Evolutionary conservation across 1,140 invertebrate genomes (phyloP).

Genomic region (Cherax quadricarinatus): DNA sequence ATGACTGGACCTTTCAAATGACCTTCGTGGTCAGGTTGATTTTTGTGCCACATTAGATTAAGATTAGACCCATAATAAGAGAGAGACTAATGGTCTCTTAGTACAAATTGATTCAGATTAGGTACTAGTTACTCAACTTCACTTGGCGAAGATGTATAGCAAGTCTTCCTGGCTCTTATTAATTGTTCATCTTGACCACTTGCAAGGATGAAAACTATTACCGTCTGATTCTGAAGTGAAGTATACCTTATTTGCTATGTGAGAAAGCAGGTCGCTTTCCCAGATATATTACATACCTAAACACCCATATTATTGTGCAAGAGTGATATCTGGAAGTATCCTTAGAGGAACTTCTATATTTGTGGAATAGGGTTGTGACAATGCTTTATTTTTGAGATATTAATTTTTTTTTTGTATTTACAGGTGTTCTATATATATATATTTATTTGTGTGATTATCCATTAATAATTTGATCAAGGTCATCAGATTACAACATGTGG

Average conservation of each 20-base stretch:
- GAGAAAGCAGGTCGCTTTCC: not conserved
- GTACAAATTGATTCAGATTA: not conserved
- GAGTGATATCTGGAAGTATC: not conserved
- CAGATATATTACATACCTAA: not conserved
- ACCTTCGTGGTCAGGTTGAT: slow-evolving; percentile 3
- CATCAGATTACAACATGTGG: not conserved
- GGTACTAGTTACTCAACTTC: not conserved
- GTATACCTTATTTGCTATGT: not conserved
- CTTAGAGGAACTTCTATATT: not conserved
- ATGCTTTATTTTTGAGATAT: not conserved
- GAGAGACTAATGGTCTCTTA: not conserved
- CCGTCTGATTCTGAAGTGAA: not conserved
- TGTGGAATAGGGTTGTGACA: not conserved
- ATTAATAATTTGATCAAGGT: not conserved
- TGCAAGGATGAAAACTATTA: not conserved
- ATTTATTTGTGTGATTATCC: not conserved
- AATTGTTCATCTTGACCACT: not conserved
- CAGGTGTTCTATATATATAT: not conserved
- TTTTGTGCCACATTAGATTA: slow-evolving; percentile 41
- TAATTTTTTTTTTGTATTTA: not conserved
- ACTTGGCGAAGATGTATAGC: not conserved
- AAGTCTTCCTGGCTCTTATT: not conserved
- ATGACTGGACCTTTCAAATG: not conserved
- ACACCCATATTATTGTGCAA: not conserved
- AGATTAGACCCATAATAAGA: slow-evolving; percentile 3